phyloP scores from a whole-genome alignment of 1,140 invertebrate species.

The Drosophila miranda region DNA sequence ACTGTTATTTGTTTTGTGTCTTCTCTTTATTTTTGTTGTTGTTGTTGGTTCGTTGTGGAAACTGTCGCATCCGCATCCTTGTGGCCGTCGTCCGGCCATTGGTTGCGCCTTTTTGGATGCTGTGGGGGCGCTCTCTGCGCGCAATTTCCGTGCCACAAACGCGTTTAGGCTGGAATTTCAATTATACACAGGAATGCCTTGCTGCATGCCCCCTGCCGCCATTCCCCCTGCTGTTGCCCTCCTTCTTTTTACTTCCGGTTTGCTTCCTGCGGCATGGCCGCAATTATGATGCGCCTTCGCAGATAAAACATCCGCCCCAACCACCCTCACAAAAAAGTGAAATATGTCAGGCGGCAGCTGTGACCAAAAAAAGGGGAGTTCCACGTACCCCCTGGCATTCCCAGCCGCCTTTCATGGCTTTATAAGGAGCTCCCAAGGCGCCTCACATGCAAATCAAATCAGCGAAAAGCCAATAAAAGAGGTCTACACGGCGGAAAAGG shows the following conservation, averaged over 20 bases:
- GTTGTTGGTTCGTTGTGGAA: constrained; percentile 21
- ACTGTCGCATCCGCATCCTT: constrained; percentile 55
- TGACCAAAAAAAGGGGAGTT: background rate
- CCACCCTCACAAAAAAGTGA: constrained; percentile 31
- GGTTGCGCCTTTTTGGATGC: constrained; percentile 51
- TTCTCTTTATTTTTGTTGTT: constrained; percentile 10
- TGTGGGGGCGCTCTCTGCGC: constrained; percentile 19
- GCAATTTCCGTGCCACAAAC: constrained; percentile 77
- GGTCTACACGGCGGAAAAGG: constrained; percentile 9
- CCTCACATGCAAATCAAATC: constrained; percentile 44
- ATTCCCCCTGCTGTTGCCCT: too few species aligned
- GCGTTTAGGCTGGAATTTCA: constrained; percentile 79
- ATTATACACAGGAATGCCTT: constrained; percentile 72
- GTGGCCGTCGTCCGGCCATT: constrained; percentile 38
- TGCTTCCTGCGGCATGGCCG: constrained; percentile 43
- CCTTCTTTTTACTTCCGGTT: constrained; percentile 25
- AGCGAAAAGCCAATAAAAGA: constrained; percentile 40
- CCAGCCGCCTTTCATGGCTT: constrained; percentile 30
- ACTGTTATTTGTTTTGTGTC: background rate
- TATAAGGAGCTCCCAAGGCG: constrained; percentile 13
- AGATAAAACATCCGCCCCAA: constrained; percentile 38
- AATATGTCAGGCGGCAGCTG: constrained; percentile 53
- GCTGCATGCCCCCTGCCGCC: background rate
- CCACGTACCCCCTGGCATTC: background rate
- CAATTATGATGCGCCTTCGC: constrained; percentile 65